Percentiles rank a stretch among this genome's conserved stretches.
Conservation (phyloP, 2,888 invertebrate genomes). For the Meliscaeva auricollis region DNA sequence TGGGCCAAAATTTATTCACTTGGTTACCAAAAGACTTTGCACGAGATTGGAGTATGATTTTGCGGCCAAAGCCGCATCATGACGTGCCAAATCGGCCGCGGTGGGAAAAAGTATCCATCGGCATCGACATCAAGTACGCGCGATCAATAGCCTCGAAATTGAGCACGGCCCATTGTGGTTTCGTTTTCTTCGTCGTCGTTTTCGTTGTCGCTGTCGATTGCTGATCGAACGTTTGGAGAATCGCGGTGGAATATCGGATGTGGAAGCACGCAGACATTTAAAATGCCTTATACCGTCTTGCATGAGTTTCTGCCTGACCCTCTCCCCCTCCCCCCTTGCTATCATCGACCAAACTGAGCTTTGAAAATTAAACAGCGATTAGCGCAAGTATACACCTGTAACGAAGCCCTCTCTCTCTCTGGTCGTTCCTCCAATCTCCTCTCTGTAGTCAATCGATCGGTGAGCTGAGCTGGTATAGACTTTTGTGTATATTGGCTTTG, state of each 20-base stretch:
- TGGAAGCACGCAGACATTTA: conserved; percentile 70
- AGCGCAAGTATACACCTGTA: conserved; percentile 75
- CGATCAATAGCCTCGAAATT: conserved; percentile 71
- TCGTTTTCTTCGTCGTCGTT: conserved; percentile 39
- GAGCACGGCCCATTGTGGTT: conserved; percentile 72
- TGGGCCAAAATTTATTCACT: conserved; percentile 77
- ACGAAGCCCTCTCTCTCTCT: conserved; percentile 34
- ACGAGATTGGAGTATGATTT: conserved; percentile 28
- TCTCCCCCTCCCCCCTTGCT: background rate
- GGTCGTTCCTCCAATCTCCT: background rate
- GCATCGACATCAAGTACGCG: conserved; percentile 56
- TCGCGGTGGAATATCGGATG: conserved; percentile 68
- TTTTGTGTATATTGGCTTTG: conserved; percentile 35
- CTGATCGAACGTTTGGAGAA: conserved; percentile 53
- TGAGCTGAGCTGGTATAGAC: background rate
- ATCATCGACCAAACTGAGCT: conserved; percentile 23
- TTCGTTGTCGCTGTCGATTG: conserved; percentile 52
- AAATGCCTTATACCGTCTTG: conserved; percentile 58
- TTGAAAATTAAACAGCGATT: conserved; percentile 73
- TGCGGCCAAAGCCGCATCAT: conserved; percentile 49
- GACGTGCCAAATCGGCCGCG: conserved; percentile 41
- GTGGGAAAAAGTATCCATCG: conserved; percentile 64
- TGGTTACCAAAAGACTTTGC: conserved; percentile 74
- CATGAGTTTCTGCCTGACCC: conserved; percentile 4
- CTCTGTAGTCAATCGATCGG: background rate